These are phyloP conservation scores for Danio aesculapii DNA, from an alignment of 2,797 vertebrate genomes.

Conservation along the genomic window DNA sequence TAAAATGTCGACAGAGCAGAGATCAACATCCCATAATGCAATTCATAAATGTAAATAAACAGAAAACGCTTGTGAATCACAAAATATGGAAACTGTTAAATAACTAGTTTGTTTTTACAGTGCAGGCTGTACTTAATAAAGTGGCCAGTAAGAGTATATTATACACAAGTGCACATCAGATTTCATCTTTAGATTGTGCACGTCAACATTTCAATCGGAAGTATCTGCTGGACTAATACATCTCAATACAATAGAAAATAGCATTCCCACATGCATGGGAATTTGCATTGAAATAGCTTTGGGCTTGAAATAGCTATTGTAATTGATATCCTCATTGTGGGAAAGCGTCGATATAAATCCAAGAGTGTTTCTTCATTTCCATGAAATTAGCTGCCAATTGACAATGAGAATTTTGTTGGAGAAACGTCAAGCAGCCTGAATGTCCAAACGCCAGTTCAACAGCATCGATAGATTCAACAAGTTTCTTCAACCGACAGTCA, in stretches of 20 bases:
- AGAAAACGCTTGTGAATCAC: no score
- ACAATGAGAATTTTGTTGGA: neutral
- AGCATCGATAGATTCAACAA: neutral
- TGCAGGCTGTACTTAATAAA: no score
- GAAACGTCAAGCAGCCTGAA: neutral
- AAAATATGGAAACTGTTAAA: no score
- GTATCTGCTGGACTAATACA: neutral
- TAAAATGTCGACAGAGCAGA: no score
- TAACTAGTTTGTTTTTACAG: no score
- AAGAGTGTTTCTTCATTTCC: conserved; percentile 2
- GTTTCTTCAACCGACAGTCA: neutral
- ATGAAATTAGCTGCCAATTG: conserved; percentile 5
- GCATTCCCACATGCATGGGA: neutral
- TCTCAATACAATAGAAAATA: neutral
- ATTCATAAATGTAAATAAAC: no score
- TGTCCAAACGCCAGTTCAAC: neutral
- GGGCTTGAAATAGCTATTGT: neutral
- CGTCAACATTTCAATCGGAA: neutral
- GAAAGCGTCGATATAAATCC: neutral
- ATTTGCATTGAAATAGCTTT: conserved; percentile 8
- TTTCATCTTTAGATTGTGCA: neutral
- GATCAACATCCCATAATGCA: no score
- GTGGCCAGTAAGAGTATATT: no score
- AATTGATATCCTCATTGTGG: neutral
- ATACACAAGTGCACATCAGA: neutral